Conservation (phyloP, 2,888 invertebrate genomes). For the Rhagophthalmus giganteus region DNA sequence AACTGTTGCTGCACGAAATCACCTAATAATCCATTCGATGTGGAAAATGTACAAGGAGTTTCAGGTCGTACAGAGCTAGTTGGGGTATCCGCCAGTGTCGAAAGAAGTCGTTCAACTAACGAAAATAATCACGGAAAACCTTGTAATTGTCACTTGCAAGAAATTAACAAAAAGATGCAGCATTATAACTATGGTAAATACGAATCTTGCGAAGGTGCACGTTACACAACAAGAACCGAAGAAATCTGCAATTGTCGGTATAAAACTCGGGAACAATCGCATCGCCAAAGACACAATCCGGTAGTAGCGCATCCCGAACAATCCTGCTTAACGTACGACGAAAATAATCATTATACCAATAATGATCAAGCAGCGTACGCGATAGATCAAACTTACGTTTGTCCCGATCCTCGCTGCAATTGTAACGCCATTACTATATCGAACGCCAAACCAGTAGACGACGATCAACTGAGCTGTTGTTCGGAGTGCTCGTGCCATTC, state of each 20-base stretch:
- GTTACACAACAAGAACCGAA: not conserved
- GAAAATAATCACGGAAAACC: not conserved
- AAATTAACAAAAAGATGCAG: not conserved
- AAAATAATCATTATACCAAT: slow-evolving; percentile 5
- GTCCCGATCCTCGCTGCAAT: not conserved
- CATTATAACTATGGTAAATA: not conserved
- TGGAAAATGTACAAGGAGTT: no score
- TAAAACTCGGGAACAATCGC: not conserved
- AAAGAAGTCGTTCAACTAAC: not conserved
- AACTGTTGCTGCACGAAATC: no score
- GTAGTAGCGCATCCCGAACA: no score
- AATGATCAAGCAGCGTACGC: slow-evolving; percentile 5
- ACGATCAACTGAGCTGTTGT: slow-evolving; percentile 32
- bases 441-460: slow-evolving; percentile 4
- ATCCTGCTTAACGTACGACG: slow-evolving; percentile 1
- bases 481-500: slow-evolving; percentile 32
- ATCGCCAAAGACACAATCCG: not conserved
- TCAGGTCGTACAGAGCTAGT: not conserved
- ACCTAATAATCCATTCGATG: not conserved
- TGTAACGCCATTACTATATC: not conserved
- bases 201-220: not conserved
- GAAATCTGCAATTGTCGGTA: not conserved
- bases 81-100: not conserved
- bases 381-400: not conserved
- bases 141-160: not conserved